phyloP scores from a whole-genome alignment of 1,140 invertebrate species.

The Cecropterus lyciades region DNA sequence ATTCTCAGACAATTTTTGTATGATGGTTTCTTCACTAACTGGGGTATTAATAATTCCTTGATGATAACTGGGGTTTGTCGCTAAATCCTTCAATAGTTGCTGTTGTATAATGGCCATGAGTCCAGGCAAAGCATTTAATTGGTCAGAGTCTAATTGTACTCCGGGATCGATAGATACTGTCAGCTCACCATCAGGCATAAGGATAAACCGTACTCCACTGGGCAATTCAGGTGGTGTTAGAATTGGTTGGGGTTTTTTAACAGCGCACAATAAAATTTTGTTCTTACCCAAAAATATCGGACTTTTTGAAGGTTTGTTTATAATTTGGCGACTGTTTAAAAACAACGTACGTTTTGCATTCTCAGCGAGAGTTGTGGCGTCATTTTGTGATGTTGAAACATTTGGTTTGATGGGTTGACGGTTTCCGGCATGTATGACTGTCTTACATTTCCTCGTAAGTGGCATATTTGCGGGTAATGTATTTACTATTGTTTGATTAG shows the following conservation, averaged over 20 bases:
- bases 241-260: background rate
- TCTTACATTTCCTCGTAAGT: background rate
- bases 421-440: background rate
- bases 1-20: too few species aligned
- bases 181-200: slow-evolving; percentile 30
- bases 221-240: slow-evolving; percentile 12
- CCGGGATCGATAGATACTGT: slow-evolving; percentile 32
- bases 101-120: slow-evolving; percentile 22
- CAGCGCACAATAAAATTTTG: background rate
- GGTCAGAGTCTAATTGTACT: slow-evolving; percentile 13
- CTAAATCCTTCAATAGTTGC: background rate
- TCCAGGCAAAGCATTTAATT: slow-evolving; percentile 20
- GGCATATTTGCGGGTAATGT: background rate
- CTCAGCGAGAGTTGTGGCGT: background rate
- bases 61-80: background rate
- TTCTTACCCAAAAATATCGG: background rate
- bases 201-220: slow-evolving; percentile 28
- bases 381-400: background rate
- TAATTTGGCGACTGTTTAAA: slow-evolving; percentile 39
- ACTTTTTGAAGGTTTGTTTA: slow-evolving; percentile 13
- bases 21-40: background rate
- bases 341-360: slow-evolving; percentile 26
- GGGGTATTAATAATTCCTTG: background rate
- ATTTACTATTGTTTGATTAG: background rate
- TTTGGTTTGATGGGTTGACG: background rate